Base-by-base conservation (phyloP, 92 coral and sea anemone genomes). In the Isaurus tuberculatus region DNA sequence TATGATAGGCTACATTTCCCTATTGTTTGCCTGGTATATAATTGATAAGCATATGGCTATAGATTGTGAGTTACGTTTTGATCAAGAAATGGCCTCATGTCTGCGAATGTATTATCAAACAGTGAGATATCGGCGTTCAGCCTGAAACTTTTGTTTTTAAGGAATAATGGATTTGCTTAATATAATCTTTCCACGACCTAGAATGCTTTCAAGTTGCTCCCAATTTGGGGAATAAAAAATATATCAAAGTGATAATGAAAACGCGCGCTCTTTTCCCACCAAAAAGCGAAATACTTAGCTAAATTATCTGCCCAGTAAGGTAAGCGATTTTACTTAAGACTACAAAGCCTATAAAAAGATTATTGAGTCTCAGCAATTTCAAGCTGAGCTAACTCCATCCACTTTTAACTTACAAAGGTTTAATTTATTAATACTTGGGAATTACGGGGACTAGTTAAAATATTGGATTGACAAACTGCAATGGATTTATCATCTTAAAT, bases 401-500 rank as follows among this genome's bases (percentile, higher is more conserved):
- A n/a, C 30, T 3, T 28, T 11, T 6, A 37, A 20, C 43, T 13
- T 19, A 5, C 28, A 14, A 8, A 46, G 43, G 3, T 17, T 30
- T 13, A 73, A 1, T 7, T 43, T 27, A 72, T 8, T 2, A 20
- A 4, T n/a, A 48, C 8, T 17, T 17, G 27, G 14, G 3, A 19
- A 4, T 14, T 0, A 29, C 23, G 31, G 48, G n/a, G n/a, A n/a
- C 17, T 73, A 26, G 40, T 29, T 74, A 74, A 29, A 33, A n/a
- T 31, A 77, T 36, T 23, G 17, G 69, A 77, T 55, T 20, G 27
- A 43, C 49, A 5, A 57, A 22, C 32, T 33, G 68, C 16, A 25
- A 63, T 1, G 11, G 68, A 77, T 51, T 36, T 77, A 57, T 77
- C 70, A 80, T 80, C 73, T 80, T 26, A 68, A n/a, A 32, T 80